Base-by-base conservation (phyloP, 2,797 vertebrate genomes). In the Alosa sapidissima region DNA sequence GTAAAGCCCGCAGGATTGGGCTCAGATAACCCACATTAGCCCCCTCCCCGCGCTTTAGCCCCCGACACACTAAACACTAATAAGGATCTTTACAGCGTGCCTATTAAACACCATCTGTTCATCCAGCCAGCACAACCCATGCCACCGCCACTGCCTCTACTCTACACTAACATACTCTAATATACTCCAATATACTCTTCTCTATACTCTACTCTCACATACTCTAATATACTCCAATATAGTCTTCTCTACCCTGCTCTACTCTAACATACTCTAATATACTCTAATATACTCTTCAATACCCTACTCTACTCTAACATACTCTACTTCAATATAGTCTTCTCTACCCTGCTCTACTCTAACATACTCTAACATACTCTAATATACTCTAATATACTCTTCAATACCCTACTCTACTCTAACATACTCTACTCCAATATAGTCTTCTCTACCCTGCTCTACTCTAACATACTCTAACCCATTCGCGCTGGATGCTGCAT, bases 101-200 rank as follows among this genome's bases (percentile, higher is more conserved):
- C 75, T 86, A 87, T 91, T 89, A 90, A 91, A 89, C 85, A 81
- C 85, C 87, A 87, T 90, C 88, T 88, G 90, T 81, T 85, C 75
- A 58, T 21, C 16, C 19, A 21, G 55, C 55, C 60, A 52, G 48
- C 48, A 68, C 41, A 51, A 8, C 49, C 8, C 49, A 51, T 11
- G 19, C 19, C 55, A 47, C 41, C 19, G 55, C 55, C 19, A 21
- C 19, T n/a, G 45, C 2, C 1, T n/a, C 55, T 58, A 21, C 16
- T 3, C 54, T 21, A 55, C 54, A 19, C 54, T 4, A 16, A 55
- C 54, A 55, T 55, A 55, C 54, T 2, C 54, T 13, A 10, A 55
- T 10, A 55, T n/a, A 58, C 21, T 19, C 55, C 13, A 54, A 6
- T 54, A 10, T 58, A 58, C 16, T 58, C 16, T 19, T 2, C 55